Conservation (phyloP, 2,888 invertebrate species). For the Notodromas monacha region DNA sequence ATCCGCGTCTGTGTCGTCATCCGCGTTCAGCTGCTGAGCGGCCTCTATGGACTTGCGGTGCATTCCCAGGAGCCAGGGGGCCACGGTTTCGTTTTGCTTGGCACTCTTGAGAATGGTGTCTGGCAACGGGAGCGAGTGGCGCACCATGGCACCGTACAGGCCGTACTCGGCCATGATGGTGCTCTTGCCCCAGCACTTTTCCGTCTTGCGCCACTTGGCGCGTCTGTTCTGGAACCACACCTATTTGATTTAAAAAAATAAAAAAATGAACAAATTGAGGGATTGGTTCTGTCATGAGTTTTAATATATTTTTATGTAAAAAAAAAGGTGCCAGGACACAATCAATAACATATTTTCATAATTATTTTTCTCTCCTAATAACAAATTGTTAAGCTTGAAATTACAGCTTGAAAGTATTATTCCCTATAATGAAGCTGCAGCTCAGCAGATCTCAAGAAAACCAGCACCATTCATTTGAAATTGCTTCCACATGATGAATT, state of each 20-base stretch:
- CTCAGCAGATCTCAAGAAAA: no score
- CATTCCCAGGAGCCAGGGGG: constrained; percentile 98
- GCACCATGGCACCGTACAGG: constrained; percentile 95
- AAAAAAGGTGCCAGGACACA: no score
- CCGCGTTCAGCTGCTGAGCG: constrained; percentile 65
- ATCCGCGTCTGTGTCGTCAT: no score
- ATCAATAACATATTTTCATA: no score
- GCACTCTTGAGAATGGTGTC: constrained; percentile 93
- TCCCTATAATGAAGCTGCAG: no score
- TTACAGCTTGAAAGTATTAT: no score
- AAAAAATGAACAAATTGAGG: constrained; percentile 8
- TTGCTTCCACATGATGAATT: no score
- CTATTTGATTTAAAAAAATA: constrained; percentile 24
- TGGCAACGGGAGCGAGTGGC: constrained; percentile 87
- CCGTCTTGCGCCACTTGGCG: constrained; percentile 97
- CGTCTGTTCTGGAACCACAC: constrained; percentile 97
- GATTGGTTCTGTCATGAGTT: no score
- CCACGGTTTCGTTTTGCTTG: constrained; percentile 82
- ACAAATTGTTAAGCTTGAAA: no score
- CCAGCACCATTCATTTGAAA: no score
- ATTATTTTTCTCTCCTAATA: no score
- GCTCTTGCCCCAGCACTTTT: constrained; percentile 96
- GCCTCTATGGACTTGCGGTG: constrained; percentile 94
- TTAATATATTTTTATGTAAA: no score
- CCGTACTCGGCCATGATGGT: constrained; percentile 99